Evolutionary conservation across 2,888 invertebrate species (phyloP).

Genomic region (Azorinus chamasolen): DNA sequence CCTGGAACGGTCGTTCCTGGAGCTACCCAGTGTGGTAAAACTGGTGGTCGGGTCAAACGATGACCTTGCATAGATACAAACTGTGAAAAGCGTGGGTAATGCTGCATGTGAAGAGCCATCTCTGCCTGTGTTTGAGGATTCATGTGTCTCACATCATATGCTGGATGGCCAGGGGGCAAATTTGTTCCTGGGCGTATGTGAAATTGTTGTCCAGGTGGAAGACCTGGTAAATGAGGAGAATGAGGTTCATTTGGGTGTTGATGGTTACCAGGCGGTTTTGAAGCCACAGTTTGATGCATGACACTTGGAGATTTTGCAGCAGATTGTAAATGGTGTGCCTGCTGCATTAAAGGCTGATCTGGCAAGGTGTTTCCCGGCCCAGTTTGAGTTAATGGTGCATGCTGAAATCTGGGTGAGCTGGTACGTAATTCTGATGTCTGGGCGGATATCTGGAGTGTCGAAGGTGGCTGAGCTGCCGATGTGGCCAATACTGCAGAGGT

Average conservation of each 20-base stretch:
- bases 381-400: too few relatives aligned
- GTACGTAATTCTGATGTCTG: too few relatives aligned
- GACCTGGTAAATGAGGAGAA: constrained; percentile 22
- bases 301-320: too few relatives aligned
- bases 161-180: constrained; percentile 4
- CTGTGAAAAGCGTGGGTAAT: constrained; percentile 29
- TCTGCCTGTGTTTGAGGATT: constrained; percentile 17
- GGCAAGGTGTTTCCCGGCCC: too few relatives aligned
- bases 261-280: background rate
- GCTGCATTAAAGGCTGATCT: too few relatives aligned
- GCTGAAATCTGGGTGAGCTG: too few relatives aligned
- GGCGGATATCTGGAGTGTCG: too few relatives aligned
- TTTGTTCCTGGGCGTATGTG: background rate
- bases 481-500: too few relatives aligned
- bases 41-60: constrained; percentile 36
- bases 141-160: constrained; percentile 33
- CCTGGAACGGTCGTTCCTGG: constrained; percentile 36
- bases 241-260: too few relatives aligned
- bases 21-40: constrained; percentile 60
- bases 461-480: too few relatives aligned
- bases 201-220: constrained; percentile 1
- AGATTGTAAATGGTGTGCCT: too few relatives aligned
- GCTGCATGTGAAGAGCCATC: constrained; percentile 20
- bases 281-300: background rate
- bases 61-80: constrained; percentile 40